Evolutionary conservation across 2,797 vertebrate species (phyloP), one percentile per base, ranked within the genome.

Genomic region (Phoeniculus purpureus): DNA sequence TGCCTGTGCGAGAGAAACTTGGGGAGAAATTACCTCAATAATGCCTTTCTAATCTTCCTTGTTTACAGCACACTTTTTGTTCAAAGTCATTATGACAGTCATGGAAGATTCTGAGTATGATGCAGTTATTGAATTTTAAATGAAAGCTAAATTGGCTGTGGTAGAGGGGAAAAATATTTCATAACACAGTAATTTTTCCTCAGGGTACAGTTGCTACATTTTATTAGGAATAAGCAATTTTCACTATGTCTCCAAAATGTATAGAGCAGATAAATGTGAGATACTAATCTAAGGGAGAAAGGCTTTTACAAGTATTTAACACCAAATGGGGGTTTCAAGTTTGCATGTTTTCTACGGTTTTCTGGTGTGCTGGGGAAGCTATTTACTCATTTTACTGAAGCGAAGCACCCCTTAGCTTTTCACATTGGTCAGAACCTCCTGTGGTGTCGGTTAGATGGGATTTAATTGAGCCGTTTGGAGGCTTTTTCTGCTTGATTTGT

Each of bases 71-170:
- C 50, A 80, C 87, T 88, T 96, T 96, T 93, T 95, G 94, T 94
- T 96, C 84, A 92, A 94, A 96, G 94, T 96, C 92, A 87, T 97
- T 96, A 94, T 84, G 92, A 89, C 85, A 82, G 94, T 84, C 72
- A 12, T 76, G 81, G 92, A 96, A 96, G 92, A 81, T 94, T 95
- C 93, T 54, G 90, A 95, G 87, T 92, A 68, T 89, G 91, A 94
- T 96, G 93, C 95, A 94, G 92, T 95, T 97, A 97, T 97, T 96
- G 96, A 96, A 97, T 97, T 97, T 97, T 96, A 97, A 96, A 96
- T 96, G 94, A 96, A 96, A 95, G 88, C 94, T 93, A 96, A 97
- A 97, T 97, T 97, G 96, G 94, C 92, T 96, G 88, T 85, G 80
- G 95, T 96, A 90, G 85, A 94, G 60, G 81, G 68, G 82, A 81